Evolutionary conservation across 2,113 vertebrate genomes (phyloP), one percentile per base, ranked within the genome.

Genomic region (Lophochroa leadbeateri): DNA sequence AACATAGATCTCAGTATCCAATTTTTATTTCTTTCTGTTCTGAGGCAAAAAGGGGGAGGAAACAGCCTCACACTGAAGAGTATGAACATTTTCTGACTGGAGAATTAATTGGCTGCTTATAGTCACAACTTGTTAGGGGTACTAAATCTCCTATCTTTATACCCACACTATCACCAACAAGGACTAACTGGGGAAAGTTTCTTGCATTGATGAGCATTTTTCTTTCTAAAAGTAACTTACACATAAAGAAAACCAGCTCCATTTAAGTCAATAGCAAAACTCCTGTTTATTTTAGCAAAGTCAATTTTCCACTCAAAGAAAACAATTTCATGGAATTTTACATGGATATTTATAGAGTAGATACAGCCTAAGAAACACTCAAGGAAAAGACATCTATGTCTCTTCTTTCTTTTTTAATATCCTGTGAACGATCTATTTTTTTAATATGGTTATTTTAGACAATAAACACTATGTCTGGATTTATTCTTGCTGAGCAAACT

Each of bases 261-360:
- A 46, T 68, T 79, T 57, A 57, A 79, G 57, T 60, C 11, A 15
- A 29, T 2, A 8, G 57, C 20, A 81, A 79, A 84, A 74, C 6
- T 70, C 55, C 12, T 10, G 0, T 55, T 93, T 46, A 60, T 71
- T 94, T 82, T 44, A 82, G 58, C 2, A 1, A 78, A 84, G 86
- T 55, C 69, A 84, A 20, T 71, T 91, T 91, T 76, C 72, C 64
- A 84, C 14, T 39, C 11, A 1, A 21, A 84, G 18, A 55, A 90
- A 94, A 90, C 28, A 69, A 35, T 84, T 86, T 77, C 27, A 63
- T 41, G 63, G 69, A 92, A 86, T 92, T 94, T 91, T 75, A 67
- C 60, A 55, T 43, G 47, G 69, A 64, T 44, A 65, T 46, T 95
- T 84, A 60, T 13, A 19, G 49, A 89, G 52, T n/a, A 24, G 41